Conservation (phyloP, 1,140 invertebrate species). For the Ooceraea biroi region DNA sequence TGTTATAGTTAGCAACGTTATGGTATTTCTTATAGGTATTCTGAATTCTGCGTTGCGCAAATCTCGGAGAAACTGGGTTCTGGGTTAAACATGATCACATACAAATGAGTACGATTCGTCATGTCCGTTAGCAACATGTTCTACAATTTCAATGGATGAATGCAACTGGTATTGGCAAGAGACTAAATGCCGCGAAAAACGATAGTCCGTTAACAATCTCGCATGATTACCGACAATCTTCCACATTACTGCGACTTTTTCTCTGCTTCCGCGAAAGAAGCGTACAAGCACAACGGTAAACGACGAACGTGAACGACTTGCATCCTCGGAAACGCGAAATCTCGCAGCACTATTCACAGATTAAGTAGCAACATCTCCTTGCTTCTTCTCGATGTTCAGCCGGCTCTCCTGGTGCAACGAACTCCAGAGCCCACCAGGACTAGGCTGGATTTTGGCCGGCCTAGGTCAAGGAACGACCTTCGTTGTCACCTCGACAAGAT, state of each 20-base stretch:
- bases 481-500: constrained; percentile 49
- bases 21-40: not conserved
- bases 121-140: constrained; percentile 42
- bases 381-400: constrained; percentile 30
- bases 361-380: constrained; percentile 26
- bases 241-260: constrained; percentile 42
- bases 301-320: constrained; percentile 2
- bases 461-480: constrained; percentile 73
- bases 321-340: constrained; percentile 37
- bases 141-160: constrained; percentile 34
- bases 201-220: constrained; percentile 52
- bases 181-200: constrained; percentile 37
- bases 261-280: constrained; percentile 20
- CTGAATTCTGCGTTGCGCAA: not conserved
- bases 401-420: constrained; percentile 61
- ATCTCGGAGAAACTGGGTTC: not conserved
- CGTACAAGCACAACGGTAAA: constrained; percentile 29
- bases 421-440: constrained; percentile 16
- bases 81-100: not conserved
- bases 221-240: constrained; percentile 54
- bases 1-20: too few species aligned
- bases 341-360: constrained; percentile 27
- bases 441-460: constrained; percentile 44
- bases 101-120: constrained; percentile 30
- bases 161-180: constrained; percentile 20